A percentile compares a stretch with the other conserved stretches of the same genome.
Evolutionary conservation across 2,113 vertebrate species (phyloP).

Genomic region (Todiramphus chloris): DNA sequence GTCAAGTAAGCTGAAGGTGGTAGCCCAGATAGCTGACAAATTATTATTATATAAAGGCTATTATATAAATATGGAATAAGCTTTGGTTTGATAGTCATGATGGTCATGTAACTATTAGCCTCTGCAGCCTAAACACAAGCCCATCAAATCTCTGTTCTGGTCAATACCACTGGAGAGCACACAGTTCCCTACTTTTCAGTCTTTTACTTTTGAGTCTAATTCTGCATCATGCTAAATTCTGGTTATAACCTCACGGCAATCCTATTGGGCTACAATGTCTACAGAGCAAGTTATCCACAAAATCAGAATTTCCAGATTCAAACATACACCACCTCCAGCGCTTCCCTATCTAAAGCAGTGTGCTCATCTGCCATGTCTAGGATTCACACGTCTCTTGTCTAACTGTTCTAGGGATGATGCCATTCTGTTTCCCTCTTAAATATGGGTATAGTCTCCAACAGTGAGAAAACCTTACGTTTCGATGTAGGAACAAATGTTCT

Average conservation of each 20-base stretch:
- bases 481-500: background rate
- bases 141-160: background rate
- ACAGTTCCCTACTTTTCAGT: background rate
- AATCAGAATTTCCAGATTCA: background rate
- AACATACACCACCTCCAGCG: background rate
- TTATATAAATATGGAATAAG: background rate
- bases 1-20: background rate
- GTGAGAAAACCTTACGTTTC: background rate
- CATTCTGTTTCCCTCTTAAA: background rate
- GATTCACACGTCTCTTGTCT: background rate
- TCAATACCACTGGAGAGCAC: background rate
- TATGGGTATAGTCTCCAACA: background rate
- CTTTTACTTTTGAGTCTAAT: background rate
- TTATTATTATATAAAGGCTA: background rate
- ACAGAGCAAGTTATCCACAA: background rate
- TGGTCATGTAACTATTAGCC: background rate
- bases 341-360: background rate
- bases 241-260: background rate
- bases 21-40: background rate
- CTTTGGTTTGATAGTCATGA: background rate
- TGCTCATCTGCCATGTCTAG: background rate
- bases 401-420: background rate
- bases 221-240: background rate
- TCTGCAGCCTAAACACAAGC: background rate
- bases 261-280: background rate